phyloP scores from a whole-genome alignment of 2,888 invertebrate species.

The Onthophagus sagittarius region DNA sequence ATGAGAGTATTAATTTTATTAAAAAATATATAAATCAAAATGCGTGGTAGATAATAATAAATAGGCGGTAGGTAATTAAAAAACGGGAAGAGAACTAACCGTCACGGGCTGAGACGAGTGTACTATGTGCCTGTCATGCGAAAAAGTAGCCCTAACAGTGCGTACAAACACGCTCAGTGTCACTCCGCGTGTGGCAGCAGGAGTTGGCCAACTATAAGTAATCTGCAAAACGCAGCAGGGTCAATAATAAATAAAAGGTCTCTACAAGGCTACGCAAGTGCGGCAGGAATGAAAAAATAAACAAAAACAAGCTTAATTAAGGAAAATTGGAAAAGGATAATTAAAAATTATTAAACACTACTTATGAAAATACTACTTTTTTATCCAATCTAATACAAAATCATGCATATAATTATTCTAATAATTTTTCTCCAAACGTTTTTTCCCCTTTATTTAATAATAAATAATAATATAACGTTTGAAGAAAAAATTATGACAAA shows the following conservation, averaged over 20 bases:
- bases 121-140: constrained; percentile 50
- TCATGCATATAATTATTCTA: too few species aligned
- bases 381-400: too few species aligned
- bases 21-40: constrained; percentile 16
- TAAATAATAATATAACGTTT: too few species aligned
- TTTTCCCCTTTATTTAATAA: too few species aligned
- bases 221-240: constrained; percentile 48
- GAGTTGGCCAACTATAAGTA: constrained; percentile 54
- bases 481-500: too few species aligned
- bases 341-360: neutral
- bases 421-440: too few species aligned
- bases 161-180: constrained; percentile 45
- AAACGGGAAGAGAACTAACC: constrained; percentile 41
- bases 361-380: too few species aligned
- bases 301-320: neutral
- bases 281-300: neutral
- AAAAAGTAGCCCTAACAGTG: constrained; percentile 41
- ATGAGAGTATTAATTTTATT: constrained; percentile 13
- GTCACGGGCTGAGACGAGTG: constrained; percentile 40
- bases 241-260: constrained; percentile 26
- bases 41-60: constrained; percentile 25
- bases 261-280: neutral
- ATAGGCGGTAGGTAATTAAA: constrained; percentile 30
- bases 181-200: constrained; percentile 40
- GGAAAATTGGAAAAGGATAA: neutral